Conservation (phyloP, 1,140 invertebrate species). For the Zeugodacus cucurbitae region DNA sequence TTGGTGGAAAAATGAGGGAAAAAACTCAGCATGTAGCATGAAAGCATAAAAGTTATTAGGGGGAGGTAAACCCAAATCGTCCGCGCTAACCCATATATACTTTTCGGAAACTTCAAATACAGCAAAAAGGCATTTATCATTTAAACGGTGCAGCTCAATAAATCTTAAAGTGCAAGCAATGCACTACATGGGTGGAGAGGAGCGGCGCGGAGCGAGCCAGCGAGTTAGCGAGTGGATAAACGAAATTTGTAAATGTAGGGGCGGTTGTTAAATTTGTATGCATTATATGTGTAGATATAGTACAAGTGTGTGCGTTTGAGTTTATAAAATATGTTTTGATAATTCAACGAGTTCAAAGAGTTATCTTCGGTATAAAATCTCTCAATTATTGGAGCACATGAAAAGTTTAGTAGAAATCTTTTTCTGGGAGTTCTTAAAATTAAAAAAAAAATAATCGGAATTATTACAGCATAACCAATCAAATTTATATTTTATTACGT, state of each 20-base stretch:
- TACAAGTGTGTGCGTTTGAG: neutral
- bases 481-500: no score
- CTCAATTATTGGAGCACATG: no score
- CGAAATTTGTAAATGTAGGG: neutral
- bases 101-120: constrained; percentile 34
- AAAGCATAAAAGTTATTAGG: neutral
- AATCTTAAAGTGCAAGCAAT: constrained; percentile 37
- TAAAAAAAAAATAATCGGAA: no score
- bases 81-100: constrained; percentile 15
- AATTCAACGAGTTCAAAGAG: no score
- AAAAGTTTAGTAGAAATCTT: no score
- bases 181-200: no score
- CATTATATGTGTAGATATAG: neutral
- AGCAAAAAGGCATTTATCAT: constrained; percentile 39
- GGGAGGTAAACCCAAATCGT: constrained; percentile 1
- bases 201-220: neutral
- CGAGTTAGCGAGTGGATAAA: neutral
- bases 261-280: neutral
- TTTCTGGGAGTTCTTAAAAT: no score
- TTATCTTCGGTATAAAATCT: no score
- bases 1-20: neutral
- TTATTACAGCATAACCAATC: no score
- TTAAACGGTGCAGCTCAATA: constrained; percentile 26
- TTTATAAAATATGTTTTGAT: no score
- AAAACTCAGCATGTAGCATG: neutral